phyloP scores from a whole-genome alignment of 2,113 vertebrate genomes.

The Nicator chloris region DNA sequence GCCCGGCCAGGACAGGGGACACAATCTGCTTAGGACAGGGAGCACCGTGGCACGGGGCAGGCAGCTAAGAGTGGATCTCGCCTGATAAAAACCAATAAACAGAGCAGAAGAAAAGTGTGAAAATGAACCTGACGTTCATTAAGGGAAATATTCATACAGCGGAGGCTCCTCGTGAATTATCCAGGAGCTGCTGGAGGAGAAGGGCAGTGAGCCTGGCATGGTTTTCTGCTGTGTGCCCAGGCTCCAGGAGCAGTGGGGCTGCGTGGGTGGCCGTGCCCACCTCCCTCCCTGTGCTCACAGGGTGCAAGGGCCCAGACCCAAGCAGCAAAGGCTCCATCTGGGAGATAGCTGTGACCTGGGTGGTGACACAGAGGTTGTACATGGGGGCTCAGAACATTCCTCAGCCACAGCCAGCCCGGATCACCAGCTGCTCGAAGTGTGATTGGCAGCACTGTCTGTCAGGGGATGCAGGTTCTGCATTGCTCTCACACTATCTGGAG shows the following conservation, averaged over 20 bases:
- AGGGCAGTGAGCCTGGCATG: neutral
- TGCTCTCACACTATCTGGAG: accelerated
- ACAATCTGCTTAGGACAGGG: neutral
- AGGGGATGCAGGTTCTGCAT: accelerated
- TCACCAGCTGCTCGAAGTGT: accelerated
- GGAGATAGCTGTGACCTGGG: accelerated
- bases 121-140: neutral
- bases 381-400: neutral
- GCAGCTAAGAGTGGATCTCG: neutral
- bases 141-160: neutral
- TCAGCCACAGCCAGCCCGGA: neutral
- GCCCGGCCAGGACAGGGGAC: neutral
- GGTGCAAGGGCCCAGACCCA: accelerated
- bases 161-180: neutral
- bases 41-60: accelerated
- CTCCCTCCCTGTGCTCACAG: accelerated
- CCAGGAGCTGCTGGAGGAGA: neutral
- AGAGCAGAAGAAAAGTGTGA: neutral
- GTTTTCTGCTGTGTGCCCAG: accelerated
- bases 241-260: neutral
- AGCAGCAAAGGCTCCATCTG: neutral
- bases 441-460: neutral
- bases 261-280: accelerated
- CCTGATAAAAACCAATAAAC: neutral
- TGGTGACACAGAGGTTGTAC: too few relatives aligned